phyloP scores from a whole-genome alignment of 2,888 invertebrate species.

The Leistus spinibarbis region DNA sequence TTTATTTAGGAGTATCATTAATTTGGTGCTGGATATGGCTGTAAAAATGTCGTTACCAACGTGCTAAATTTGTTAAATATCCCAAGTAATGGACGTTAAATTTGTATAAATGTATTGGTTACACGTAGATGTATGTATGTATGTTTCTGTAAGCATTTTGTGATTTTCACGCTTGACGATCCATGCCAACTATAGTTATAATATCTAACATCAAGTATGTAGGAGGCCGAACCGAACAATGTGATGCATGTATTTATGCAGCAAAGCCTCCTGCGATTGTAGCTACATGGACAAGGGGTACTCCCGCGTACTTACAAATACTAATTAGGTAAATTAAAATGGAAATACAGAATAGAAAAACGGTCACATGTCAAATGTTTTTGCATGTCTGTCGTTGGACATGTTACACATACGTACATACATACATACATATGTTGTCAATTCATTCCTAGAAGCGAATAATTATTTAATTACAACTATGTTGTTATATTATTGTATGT shows the following conservation, averaged over 20 bases:
- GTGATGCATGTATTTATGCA: not conserved
- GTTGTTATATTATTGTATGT: not conserved
- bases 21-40: too few species aligned
- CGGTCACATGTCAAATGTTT: not conserved
- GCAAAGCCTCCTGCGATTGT: not conserved
- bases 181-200: not conserved
- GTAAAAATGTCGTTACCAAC: too few species aligned
- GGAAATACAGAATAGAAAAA: not conserved
- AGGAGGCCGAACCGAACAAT: not conserved
- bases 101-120: not conserved
- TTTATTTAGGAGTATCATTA: too few species aligned
- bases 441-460: conserved; percentile 16
- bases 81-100: too few species aligned
- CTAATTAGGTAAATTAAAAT: not conserved
- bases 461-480: conserved; percentile 35
- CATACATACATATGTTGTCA: not conserved
- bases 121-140: not conserved
- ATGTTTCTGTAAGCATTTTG: not conserved
- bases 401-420: not conserved
- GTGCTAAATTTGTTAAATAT: too few species aligned
- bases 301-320: not conserved
- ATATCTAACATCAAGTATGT: not conserved
- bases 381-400: not conserved
- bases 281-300: not conserved
- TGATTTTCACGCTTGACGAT: not conserved